Evolutionary conservation across 1,140 invertebrate species (phyloP), one percentile per base, ranked within the genome.

Genomic region (Hydropsyche tenuis): DNA sequence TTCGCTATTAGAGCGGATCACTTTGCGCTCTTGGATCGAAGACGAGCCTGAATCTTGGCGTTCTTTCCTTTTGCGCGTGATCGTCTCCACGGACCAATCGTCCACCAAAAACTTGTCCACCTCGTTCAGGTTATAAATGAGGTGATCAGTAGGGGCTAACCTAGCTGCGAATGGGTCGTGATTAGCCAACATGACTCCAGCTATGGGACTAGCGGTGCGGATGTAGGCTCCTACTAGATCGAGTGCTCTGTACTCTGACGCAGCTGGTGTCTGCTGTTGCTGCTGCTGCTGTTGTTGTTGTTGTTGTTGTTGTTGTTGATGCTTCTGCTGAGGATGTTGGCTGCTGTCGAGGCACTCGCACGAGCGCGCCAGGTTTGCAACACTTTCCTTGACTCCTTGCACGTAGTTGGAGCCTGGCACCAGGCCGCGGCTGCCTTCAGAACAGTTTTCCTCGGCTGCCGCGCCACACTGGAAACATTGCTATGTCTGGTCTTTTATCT

Each of bases 1-100:
- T 80, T 92, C 91, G 75, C 91, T 92, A 82, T 90, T 92, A 65
- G 88, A 92, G 83, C 91, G 89, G 78, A 92, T 89, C 53, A 93
- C 87, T 81, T 93, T 94, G 68, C 91, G 86, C 80, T 94, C 92
- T 87, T 77, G 75, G 11, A 62, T 64, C 5, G 75, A 74, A 16
- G 70, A 76, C 16, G 72, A 74, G 18, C 75, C 90, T 27, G 88
- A 89, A 81, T 93, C 92, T 65, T 92, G 88, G 46, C 91, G 87
- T 83, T 94, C 92, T 81, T 93, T 93, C 48, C 92, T 87, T 81
- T 94, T 94, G 72, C 92, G 86, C 0, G 82, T 83, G n/a, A 74
- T 30, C 0, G 64, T 77, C 45, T 77, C 76, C 20, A 68, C 70
- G 25, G 63, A 46, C 42, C 68, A 66, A 12, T 73, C 72, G 6